Conservation (phyloP, 53 echinoderm and acorn worm genomes). For the Henricia sp. region DNA sequence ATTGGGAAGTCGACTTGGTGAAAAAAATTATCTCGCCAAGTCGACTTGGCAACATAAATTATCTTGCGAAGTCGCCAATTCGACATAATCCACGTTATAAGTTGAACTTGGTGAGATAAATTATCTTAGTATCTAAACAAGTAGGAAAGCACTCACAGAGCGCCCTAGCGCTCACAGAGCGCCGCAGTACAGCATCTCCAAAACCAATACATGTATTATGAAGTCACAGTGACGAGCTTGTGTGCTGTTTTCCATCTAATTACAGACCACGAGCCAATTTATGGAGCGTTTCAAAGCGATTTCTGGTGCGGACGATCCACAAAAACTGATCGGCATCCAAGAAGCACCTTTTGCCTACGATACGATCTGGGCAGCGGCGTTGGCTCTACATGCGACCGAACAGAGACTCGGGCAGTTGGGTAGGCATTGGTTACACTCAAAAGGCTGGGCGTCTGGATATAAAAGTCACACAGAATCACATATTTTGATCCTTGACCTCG, state of each 20-base stretch:
- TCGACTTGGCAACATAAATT: too few species aligned
- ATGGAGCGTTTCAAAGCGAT: conserved; percentile 58
- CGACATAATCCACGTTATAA: too few species aligned
- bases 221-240: background rate
- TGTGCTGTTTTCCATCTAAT: background rate
- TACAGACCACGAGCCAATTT: conserved; percentile 70
- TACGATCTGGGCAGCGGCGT: conserved; percentile 82
- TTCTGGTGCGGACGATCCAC: conserved; percentile 41
- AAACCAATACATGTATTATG: background rate
- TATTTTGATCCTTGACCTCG: background rate
- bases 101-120: too few species aligned
- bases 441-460: background rate
- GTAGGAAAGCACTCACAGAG: too few species aligned
- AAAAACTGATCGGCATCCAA: conserved; percentile 63
- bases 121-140: too few species aligned
- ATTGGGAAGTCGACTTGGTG: too few species aligned
- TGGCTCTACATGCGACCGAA: conserved; percentile 72
- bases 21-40: too few species aligned
- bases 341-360: conserved; percentile 82
- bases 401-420: conserved; percentile 50
- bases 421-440: background rate
- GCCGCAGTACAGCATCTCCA: background rate
- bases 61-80: too few species aligned
- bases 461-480: background rate
- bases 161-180: background rate